Evolutionary conservation across 2,888 invertebrate genomes (phyloP), one percentile per base, ranked within the genome.

Genomic region (Hetaerina titia): DNA sequence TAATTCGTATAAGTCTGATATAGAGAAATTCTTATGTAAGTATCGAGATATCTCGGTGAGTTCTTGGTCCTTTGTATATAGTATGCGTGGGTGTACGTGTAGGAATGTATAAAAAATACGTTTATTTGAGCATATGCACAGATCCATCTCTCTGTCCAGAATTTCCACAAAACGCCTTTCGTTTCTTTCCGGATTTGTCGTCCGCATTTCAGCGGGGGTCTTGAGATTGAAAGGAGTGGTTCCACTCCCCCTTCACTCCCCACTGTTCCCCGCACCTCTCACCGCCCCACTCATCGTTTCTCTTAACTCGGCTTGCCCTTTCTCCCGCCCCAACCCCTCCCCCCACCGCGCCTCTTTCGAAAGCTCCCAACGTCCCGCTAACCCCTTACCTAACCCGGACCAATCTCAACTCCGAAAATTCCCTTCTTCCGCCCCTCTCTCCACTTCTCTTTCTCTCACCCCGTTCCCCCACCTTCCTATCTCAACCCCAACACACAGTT

Each of bases 401-500:
- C 81, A 81, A 81, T 81, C 81, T 81, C 81, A 81, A 81, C 81
- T 81, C 31, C 15, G 13, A 81, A 60, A 69, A 69, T 69, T 69
- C 69, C 69, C n/a, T 9, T 8, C 25, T 74, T 60, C 6, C 60
- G 17, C 60, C 81, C 31, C 81, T 31, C 31, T 31, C 25, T 2
- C 9, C 31, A 9, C 22, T 17, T 11, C 60, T 60, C 60, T 60
- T 17, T 60, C 69, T 69, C 19, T 69, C 81, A 45, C 45, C 45
- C 45, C 45, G 45, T 45, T 15, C 31, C 31, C 81, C 31, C n/a
- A 31, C 81, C 81, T 11, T 81, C 60, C 17, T 5, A 17, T 17
- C 60, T 15, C 6, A 2, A 60, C 2, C 60, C 13, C 17, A 15
- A 11, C 17, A 15, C 81, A 31, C 81, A 25, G 81, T 81, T 81